These are phyloP conservation scores for Acleris sparsana DNA, from an alignment of 2,888 invertebrate genomes.

Conservation along the genomic window DNA sequence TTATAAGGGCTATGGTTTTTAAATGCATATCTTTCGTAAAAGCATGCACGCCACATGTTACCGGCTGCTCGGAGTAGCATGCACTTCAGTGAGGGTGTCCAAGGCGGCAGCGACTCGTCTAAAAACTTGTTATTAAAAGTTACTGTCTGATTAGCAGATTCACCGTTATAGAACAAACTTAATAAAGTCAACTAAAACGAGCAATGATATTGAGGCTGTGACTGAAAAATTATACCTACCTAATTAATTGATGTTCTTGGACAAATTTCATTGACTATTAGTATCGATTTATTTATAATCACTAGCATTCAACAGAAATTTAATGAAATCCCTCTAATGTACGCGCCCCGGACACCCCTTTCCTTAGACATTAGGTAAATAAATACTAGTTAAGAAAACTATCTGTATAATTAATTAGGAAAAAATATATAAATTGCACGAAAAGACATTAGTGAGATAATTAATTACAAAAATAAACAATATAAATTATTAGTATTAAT, in stretches of 20 bases:
- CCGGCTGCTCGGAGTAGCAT: conserved; percentile 16
- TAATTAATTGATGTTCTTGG: no score
- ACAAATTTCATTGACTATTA: no score
- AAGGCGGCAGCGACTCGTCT: neutral
- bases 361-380: conserved; percentile 15
- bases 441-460: conserved; percentile 80
- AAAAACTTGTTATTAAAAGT: neutral
- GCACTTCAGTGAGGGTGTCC: conserved; percentile 14
- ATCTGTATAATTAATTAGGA: conserved; percentile 43
- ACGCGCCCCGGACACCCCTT: conserved; percentile 11
- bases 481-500: conserved; percentile 23
- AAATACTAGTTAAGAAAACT: conserved; percentile 17
- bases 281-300: no score
- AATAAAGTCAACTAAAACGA: no score
- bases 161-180: no score
- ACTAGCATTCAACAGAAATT: neutral
- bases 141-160: no score
- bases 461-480: conserved; percentile 40
- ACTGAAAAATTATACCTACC: no score
- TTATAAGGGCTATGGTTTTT: conserved; percentile 24
- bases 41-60: conserved; percentile 17
- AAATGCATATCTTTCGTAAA: conserved; percentile 29
- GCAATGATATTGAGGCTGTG: no score
- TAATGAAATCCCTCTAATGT: neutral
- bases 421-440: conserved; percentile 52